Evolutionary conservation across 2,113 vertebrate species (phyloP).

Genomic region (Psephotus haematonotus): DNA sequence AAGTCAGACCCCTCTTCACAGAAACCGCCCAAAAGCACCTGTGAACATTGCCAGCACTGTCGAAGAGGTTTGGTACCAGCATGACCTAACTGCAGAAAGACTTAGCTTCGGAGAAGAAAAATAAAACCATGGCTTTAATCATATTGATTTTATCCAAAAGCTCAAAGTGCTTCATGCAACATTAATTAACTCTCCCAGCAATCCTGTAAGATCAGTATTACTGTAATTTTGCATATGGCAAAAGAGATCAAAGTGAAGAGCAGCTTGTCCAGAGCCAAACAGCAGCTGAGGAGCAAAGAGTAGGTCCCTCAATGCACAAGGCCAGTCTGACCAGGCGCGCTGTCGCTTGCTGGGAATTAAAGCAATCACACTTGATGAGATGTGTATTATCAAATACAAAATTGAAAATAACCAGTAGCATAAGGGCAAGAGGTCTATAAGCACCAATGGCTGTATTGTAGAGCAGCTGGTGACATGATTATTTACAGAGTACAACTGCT

Average conservation of each 20-base stretch:
- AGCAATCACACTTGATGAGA: background rate
- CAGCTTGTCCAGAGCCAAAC: background rate
- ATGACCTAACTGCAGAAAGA: background rate
- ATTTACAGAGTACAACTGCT: background rate
- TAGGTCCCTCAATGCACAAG: rapidly evolving
- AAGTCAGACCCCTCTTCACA: background rate
- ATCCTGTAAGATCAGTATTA: background rate
- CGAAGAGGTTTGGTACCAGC: background rate
- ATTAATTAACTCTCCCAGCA: constrained; percentile 6
- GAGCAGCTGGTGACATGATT: background rate
- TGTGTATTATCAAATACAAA: background rate
- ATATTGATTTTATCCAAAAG: background rate
- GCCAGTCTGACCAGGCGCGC: background rate
- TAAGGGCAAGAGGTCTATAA: background rate
- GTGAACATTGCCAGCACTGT: background rate
- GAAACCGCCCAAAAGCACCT: background rate
- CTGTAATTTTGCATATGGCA: background rate
- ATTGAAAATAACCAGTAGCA: background rate
- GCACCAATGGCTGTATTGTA: background rate
- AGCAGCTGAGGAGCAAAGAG: background rate
- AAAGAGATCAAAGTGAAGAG: background rate
- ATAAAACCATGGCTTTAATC: background rate
- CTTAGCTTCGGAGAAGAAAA: background rate
- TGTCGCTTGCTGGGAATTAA: background rate
- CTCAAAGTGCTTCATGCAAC: background rate